Evolutionary conservation across 2,888 invertebrate species (phyloP).

Genomic region (Dolichopus griseipennis): DNA sequence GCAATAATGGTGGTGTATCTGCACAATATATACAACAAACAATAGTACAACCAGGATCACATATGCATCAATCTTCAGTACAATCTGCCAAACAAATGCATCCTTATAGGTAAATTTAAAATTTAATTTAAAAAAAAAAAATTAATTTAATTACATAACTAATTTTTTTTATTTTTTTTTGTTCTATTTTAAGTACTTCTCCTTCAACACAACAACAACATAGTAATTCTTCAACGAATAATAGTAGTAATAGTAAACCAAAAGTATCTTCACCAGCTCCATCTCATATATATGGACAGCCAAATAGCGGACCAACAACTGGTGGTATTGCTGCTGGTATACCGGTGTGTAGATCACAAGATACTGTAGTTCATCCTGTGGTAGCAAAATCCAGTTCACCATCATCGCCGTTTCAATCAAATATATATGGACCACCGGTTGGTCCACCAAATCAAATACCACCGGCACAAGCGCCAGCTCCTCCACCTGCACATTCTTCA

Average conservation of each 20-base stretch:
- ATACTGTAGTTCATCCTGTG: conserved; percentile 29
- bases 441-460: conserved; percentile 45
- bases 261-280: conserved; percentile 72
- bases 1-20: conserved; percentile 8
- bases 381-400: conserved; percentile 50
- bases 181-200: conserved; percentile 9
- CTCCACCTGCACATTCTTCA: conserved; percentile 51
- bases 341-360: conserved; percentile 46
- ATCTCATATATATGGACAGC: conserved; percentile 35
- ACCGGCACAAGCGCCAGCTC: conserved; percentile 43
- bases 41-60: conserved; percentile 32
- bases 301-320: conserved; percentile 25
- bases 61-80: conserved; percentile 20
- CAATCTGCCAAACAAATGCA: conserved; percentile 31
- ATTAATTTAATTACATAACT: no score
- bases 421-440: conserved; percentile 46
- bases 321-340: conserved; percentile 52
- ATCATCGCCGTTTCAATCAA: conserved; percentile 36
- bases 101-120: conserved; percentile 19
- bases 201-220: conserved; percentile 12
- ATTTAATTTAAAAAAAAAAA: no score
- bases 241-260: conserved; percentile 34
- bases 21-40: conserved; percentile 21
- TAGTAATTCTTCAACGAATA: conserved; percentile 10
- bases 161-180: no score